Conservation (phyloP, 2,888 invertebrate genomes). For the Drosophila paramelanica region DNA sequence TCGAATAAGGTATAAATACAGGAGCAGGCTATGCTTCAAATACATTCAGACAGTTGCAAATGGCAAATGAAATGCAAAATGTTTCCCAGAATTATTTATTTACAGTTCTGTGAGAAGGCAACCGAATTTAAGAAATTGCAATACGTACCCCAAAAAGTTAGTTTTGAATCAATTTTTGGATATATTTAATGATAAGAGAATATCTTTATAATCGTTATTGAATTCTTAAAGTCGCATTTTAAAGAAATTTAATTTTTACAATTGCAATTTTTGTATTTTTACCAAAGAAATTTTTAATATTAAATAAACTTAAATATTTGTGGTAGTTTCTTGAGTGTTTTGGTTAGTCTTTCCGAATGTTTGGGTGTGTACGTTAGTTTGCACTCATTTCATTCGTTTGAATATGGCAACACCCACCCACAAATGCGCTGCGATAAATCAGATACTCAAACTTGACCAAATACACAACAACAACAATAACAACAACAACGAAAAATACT, state of each 20-base stretch:
- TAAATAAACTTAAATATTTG: conserved; percentile 14
- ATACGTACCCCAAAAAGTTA: no score
- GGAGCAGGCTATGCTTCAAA: conserved; percentile 2
- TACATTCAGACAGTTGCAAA: conserved; percentile 19
- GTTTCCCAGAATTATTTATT: neutral
- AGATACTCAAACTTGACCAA: conserved; percentile 76
- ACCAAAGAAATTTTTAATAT: neutral
- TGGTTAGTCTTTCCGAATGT: neutral
- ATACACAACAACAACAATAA: conserved; percentile 54
- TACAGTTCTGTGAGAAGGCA: neutral
- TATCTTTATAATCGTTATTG: no score
- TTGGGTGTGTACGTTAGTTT: conserved; percentile 10
- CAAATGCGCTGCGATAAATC: conserved; percentile 60
- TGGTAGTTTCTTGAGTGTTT: neutral
- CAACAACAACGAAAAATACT: conserved; percentile 17
- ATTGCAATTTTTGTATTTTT: no score
- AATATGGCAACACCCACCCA: conserved; percentile 40
- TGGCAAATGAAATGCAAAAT: conserved; percentile 7
- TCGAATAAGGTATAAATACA: conserved; percentile 1
- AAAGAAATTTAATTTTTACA: neutral
- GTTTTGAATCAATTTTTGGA: no score
- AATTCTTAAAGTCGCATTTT: neutral
- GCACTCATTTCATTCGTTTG: conserved; percentile 29
- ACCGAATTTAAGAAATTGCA: neutral
- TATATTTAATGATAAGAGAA: no score